A percentile compares a stretch with the other conserved stretches of the same genome.
Evolutionary conservation across 1,140 invertebrate genomes (phyloP).

Genomic region (Penaeus japonicus): DNA sequence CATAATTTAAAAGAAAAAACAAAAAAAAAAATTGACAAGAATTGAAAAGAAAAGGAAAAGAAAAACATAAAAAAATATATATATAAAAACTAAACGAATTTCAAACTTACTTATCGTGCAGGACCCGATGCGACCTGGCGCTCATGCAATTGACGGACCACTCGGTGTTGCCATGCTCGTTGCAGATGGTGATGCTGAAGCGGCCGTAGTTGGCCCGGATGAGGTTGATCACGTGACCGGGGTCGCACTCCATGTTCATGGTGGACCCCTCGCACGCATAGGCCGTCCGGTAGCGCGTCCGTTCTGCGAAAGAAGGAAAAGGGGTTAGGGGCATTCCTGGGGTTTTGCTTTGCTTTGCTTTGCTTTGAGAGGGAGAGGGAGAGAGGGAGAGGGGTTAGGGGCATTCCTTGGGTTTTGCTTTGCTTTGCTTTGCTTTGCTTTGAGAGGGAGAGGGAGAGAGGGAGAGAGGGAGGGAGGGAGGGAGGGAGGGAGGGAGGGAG

Average conservation of each 20-base stretch:
- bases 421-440: too few species aligned
- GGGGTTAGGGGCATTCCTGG: neutral
- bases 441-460: neutral
- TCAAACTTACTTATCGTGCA: slow-evolving; percentile 66
- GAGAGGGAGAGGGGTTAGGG: neutral
- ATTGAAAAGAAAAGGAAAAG: too few species aligned
- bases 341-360: too few species aligned
- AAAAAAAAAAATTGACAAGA: too few species aligned
- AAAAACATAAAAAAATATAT: too few species aligned
- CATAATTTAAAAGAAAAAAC: too few species aligned
- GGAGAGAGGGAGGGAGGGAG: neutral
- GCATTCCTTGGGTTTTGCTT: too few species aligned
- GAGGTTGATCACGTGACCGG: slow-evolving; percentile 87
- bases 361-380: too few species aligned
- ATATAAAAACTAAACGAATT: too few species aligned
- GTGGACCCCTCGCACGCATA: slow-evolving; percentile 94
- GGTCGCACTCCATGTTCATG: slow-evolving; percentile 85
- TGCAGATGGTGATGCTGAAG: slow-evolving; percentile 95
- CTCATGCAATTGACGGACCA: slow-evolving; percentile 97
- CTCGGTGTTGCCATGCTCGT: slow-evolving; percentile 93
- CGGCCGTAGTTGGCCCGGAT: slow-evolving; percentile 94
- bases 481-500: too few species aligned
- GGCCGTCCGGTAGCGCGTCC: slow-evolving; percentile 82
- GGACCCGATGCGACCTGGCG: slow-evolving; percentile 67
- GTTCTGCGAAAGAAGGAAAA: slow-evolving; percentile 68